phyloP scores from a whole-genome alignment of 2,113 vertebrate species.

The Anolis carolinensis region DNA sequence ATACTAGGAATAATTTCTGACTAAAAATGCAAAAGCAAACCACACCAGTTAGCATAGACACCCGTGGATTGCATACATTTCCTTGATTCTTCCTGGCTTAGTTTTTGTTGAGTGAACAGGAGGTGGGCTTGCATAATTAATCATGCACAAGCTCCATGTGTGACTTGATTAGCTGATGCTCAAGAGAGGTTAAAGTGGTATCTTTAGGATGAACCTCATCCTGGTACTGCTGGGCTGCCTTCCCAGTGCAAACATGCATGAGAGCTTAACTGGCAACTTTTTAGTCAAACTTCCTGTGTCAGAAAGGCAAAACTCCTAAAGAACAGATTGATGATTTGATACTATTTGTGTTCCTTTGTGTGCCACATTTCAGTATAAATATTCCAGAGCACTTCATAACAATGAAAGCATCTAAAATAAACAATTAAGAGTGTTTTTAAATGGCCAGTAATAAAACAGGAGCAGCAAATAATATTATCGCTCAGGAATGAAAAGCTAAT shows the following conservation, averaged over 20 bases:
- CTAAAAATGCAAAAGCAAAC: neutral
- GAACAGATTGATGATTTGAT: neutral
- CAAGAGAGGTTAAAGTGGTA: neutral
- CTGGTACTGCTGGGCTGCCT: conserved; percentile 32
- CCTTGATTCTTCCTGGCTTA: neutral
- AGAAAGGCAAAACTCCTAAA: no score
- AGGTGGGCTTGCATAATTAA: conserved; percentile 2
- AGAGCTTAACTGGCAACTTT: conserved; percentile 23
- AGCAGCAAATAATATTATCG: no score
- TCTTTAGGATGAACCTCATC: conserved; percentile 2
- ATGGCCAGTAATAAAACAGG: neutral
- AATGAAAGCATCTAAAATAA: neutral
- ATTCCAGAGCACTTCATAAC: neutral
- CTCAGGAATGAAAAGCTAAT: no score
- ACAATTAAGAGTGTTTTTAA: neutral
- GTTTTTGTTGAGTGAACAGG: conserved; percentile 7
- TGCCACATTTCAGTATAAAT: neutral
- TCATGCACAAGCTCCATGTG: accelerated
- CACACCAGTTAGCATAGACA: neutral
- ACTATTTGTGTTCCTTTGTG: neutral
- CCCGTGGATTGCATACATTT: neutral
- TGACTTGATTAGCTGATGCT: conserved; percentile 23
- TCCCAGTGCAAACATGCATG: conserved; percentile 24
- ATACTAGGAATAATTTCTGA: neutral
- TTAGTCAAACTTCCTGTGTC: neutral